Percentiles rank a stretch among this genome's conserved stretches.
Conservation (phyloP, 2,888 invertebrate species). For the Dasysyrphus albostriatus region DNA sequence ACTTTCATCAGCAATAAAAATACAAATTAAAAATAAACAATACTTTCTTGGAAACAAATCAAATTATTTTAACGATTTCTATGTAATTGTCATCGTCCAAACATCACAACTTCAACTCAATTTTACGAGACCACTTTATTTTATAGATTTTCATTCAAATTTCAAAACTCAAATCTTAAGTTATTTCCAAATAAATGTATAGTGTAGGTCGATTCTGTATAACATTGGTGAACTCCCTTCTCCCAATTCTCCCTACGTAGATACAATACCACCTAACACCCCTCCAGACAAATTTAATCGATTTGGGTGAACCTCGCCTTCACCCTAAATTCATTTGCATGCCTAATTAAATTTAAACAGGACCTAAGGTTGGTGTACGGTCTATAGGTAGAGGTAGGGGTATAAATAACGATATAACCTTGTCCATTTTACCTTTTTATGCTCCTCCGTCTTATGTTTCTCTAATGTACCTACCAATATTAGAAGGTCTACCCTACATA, state of each 20-base stretch:
- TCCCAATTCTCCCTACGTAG: neutral
- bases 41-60: neutral
- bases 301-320: slow-evolving; percentile 64
- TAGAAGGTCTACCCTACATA: neutral
- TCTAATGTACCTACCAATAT: neutral
- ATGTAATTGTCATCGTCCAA: slow-evolving; percentile 13
- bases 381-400: neutral
- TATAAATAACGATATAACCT: slow-evolving; percentile 37
- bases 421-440: slow-evolving; percentile 44
- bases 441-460: slow-evolving; percentile 25
- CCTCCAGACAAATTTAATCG: slow-evolving; percentile 54
- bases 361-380: slow-evolving; percentile 1
- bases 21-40: slow-evolving; percentile 8
- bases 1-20: slow-evolving; percentile 9
- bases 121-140: slow-evolving; percentile 17
- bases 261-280: neutral
- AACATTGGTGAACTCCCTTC: neutral
- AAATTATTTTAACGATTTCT: slow-evolving; percentile 20
- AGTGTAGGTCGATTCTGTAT: neutral
- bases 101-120: neutral
- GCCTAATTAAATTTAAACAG: slow-evolving; percentile 73
- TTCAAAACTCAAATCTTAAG: slow-evolving; percentile 48
- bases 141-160: slow-evolving; percentile 29
- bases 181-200: neutral
- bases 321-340: slow-evolving; percentile 73